These are phyloP conservation scores for Lysiphlebus fabarum DNA, from an alignment of 1,140 invertebrate genomes.

Conservation along the genomic window DNA sequence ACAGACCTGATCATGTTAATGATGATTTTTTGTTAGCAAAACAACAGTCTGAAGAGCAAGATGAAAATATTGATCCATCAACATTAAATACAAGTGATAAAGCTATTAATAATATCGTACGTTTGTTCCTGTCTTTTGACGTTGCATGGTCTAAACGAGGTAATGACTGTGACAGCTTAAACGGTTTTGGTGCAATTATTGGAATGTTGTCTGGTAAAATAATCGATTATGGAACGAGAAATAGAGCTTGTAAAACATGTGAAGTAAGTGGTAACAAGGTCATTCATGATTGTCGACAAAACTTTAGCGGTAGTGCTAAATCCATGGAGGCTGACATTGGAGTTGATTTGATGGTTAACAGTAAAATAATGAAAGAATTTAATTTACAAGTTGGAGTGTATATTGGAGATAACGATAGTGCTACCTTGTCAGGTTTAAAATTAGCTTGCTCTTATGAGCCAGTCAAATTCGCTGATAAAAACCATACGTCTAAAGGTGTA, in stretches of 20 bases:
- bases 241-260: slow-evolving; percentile 10
- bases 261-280: neutral
- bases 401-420: slow-evolving; percentile 11
- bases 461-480: slow-evolving; percentile 12
- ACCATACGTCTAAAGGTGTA: slow-evolving; percentile 8
- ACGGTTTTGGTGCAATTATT: slow-evolving; percentile 19
- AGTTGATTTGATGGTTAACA: slow-evolving; percentile 5
- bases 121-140: slow-evolving; percentile 10
- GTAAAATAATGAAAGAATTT: neutral
- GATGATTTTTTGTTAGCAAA: too few species aligned
- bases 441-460: neutral
- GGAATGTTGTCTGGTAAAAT: slow-evolving; percentile 3
- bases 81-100: neutral
- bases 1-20: too few species aligned
- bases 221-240: slow-evolving; percentile 10
- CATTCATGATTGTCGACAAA: slow-evolving; percentile 7
- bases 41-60: too few species aligned
- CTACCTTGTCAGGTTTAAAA: slow-evolving; percentile 3
- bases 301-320: slow-evolving; percentile 17
- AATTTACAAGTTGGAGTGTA: slow-evolving; percentile 16
- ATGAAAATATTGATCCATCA: neutral
- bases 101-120: slow-evolving; percentile 2
- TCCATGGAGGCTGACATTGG: slow-evolving; percentile 13
- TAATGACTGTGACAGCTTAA: slow-evolving; percentile 11
- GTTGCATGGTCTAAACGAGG: slow-evolving; percentile 13